Evolutionary conservation across 2,797 vertebrate genomes (phyloP).

Genomic region (Cebuella pygmaea): DNA sequence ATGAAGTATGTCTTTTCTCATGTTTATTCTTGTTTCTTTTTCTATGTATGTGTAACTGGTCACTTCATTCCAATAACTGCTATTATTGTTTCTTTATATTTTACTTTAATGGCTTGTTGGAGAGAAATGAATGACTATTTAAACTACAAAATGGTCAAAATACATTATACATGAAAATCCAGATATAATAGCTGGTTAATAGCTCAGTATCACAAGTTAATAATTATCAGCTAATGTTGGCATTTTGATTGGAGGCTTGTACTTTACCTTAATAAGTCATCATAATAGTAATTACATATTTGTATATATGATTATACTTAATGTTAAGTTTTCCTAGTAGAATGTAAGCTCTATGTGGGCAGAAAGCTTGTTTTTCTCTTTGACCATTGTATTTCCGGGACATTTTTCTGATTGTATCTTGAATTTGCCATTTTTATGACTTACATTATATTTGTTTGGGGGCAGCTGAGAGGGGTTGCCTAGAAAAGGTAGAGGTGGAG

Average conservation of each 20-base stretch:
- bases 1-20: not conserved
- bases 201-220: not conserved
- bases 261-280: not conserved
- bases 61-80: not conserved
- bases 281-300: not conserved
- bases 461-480: rapidly evolving
- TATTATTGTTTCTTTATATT: not conserved
- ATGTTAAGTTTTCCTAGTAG: not conserved
- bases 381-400: not conserved
- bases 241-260: not conserved
- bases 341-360: conserved; percentile 63
- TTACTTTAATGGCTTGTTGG: not conserved
- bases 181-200: not conserved
- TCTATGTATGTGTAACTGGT: not conserved
- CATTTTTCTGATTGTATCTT: not conserved
- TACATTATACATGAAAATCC: not conserved
- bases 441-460: not conserved
- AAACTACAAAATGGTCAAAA: conserved; percentile 23
- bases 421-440: not conserved
- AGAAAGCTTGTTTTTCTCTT: conserved; percentile 41
- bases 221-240: not conserved
- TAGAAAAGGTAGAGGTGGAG: not conserved
- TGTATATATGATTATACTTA: not conserved
- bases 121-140: not conserved
- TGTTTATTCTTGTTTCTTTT: not conserved